Base-by-base conservation (phyloP, 1,140 invertebrate species). In the Dolichoris vasculosae region DNA sequence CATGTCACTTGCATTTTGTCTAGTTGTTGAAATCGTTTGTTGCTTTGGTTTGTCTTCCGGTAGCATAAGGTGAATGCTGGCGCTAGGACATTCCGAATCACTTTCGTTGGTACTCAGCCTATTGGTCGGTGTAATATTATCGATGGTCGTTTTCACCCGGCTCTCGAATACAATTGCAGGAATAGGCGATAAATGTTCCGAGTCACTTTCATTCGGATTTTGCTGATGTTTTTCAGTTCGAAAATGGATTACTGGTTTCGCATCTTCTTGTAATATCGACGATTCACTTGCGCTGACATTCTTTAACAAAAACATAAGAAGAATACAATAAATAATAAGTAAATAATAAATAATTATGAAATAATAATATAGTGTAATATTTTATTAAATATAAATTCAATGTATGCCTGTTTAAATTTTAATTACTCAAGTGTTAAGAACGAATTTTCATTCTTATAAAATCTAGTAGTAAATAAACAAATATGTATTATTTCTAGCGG, bases 1-100 rank as follows among this genome's bases (percentile, higher is more conserved):
- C 0, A 91, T 91, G 9, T 94, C 89, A 55, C 81, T 89, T 55
- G 89, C 46, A 80, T 91, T 88, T 63, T 87, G 55, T 26, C n/a
- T 81, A 0, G 63, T 48, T 4, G 55, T 11, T 6, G 77, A 80
- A 6, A 17, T 46, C 1, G 55, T 73, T 32, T 71, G 59, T 17
- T 87, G 55, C 30, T 86, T 84, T 23, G 43, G 87, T 86, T 38
- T 88, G 1, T 81, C 59, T n/a, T 86, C 77, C 77, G 20, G 38
- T 35, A 48, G 32, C 6, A 46, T 32, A 30, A 78, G 35, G 23
- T 77, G 75, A 23, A 73, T 79, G 15, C 20, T 63, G 13, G 32
- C 26, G 6, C 48, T 40, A 0, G n/a, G 8, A 32, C 7, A 48
- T 51, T 82, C 84, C 0, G 78, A 82, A n/a, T 82, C 71, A 15